Evolutionary conservation across 2,888 invertebrate species (phyloP), one percentile per base, ranked within the genome.

Genomic region (Spatulosminthurus flaviceps): DNA sequence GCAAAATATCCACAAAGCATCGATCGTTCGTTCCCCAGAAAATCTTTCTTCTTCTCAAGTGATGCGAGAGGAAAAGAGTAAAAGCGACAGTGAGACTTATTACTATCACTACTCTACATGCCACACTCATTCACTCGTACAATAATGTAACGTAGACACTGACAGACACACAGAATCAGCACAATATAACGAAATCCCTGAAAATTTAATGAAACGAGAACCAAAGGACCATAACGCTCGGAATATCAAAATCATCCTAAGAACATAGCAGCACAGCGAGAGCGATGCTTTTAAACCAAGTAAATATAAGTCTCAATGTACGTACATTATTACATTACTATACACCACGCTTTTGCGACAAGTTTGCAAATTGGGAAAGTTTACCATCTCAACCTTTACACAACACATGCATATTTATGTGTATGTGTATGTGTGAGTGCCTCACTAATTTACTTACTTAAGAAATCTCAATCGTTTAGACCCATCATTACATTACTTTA

Each of bases 361-460:
- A 51, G 7, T 51, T 51, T 51, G 51, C 34, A 34, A 34, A 51
- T 51, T 51, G 51, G 51, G 51, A 51, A 51, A 51, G 51, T 51
- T 16, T 5, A 51, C 51, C 9, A 51, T 4, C 16, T 51, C 51
- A 5, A 51, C 16, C 51, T 51, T 51, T 16, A 51, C 51, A 51
- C n/a, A 51, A 51, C 51, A 13, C 51, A 13, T 16, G 16, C 51
- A 51, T 51, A 19, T 19, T 11, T 51, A 51, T 51, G 5, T 51
- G 16, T 51, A 19, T 19, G 51, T n/a, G 51, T 19, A 51, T 51
- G 16, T 51, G 5, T 51, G 16, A 11, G 51, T 19, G 51, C 51
- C 51, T 51, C 51, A 51, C 51, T 51, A 51, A 51, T 51, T 51
- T 51, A 51, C 51, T 51, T 51, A 51, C 51, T 51, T 51, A 51